A percentile compares a stretch with the other conserved stretches of the same genome.
phyloP scores from a whole-genome alignment of 1,140 invertebrate genomes.

The Conopomorpha cramerella region DNA sequence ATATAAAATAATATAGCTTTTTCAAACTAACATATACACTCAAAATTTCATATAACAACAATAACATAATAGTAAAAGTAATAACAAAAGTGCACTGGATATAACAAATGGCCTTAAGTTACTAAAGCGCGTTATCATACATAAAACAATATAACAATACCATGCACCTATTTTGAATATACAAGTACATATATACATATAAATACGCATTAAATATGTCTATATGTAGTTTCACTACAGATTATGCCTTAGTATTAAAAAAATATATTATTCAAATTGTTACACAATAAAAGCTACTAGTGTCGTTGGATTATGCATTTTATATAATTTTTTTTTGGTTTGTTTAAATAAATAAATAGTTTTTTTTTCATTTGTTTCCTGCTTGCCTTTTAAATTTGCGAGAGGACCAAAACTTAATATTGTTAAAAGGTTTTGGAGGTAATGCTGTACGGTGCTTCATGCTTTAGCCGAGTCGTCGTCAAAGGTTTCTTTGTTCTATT shows the following conservation, averaged over 20 bases:
- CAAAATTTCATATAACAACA: too few species aligned
- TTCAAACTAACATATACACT: constrained; percentile 2
- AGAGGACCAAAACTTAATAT: constrained; percentile 13
- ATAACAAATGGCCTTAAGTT: too few species aligned
- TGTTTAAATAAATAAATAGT: constrained; percentile 3
- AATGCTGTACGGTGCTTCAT: constrained; percentile 5
- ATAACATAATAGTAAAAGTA: too few species aligned
- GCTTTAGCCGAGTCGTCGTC: constrained; percentile 20
- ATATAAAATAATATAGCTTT: background rate
- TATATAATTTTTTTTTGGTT: constrained; percentile 7
- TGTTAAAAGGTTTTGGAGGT: constrained; percentile 11
- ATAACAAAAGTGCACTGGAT: too few species aligned
- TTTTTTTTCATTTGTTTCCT: too few species aligned
- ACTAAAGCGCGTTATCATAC: too few species aligned
- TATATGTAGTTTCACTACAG: constrained; percentile 1
- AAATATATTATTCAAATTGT: background rate
- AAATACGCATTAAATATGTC: constrained; percentile 5
- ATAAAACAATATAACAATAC: background rate
- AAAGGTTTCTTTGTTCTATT: too few species aligned
- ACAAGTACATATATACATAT: constrained; percentile 7
- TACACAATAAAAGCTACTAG: constrained; percentile 14
- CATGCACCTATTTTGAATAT: background rate
- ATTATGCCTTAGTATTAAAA: background rate
- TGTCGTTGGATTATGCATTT: constrained; percentile 23
- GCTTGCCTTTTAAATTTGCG: constrained; percentile 19